phyloP scores from a whole-genome alignment of 2,797 vertebrate species.

The Gastrophryne carolinensis region DNA sequence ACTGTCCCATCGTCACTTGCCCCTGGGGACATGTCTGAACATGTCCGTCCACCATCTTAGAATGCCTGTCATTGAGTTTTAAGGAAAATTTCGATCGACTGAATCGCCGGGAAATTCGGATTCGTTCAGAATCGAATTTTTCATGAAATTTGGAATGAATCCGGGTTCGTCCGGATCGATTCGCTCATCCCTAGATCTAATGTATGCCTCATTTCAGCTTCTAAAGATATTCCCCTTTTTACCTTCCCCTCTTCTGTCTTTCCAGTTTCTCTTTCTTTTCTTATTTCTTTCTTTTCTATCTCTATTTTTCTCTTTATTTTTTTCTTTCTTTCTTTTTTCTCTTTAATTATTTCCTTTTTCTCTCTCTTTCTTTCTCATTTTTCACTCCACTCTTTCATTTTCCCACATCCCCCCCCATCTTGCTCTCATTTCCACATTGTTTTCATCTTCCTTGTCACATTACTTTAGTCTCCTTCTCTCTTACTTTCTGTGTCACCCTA shows the following conservation, averaged over 20 bases:
- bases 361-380: background rate
- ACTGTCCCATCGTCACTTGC: no score
- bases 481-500: background rate
- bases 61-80: no score
- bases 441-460: background rate
- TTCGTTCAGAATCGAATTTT: no score
- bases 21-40: no score
- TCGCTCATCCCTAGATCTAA: no score
- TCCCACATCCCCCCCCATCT: background rate
- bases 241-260: background rate
- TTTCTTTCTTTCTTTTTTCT: background rate
- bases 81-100: no score
- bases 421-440: background rate
- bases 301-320: background rate
- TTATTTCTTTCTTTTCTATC: no score
- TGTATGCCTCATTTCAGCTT: no score
- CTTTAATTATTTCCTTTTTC: background rate
- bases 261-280: background rate
- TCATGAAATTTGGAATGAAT: no score
- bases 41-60: no score
- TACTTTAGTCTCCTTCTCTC: background rate
- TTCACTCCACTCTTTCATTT: background rate
- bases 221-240: background rate
- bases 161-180: no score
- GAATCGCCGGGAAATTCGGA: no score